Base-by-base conservation (phyloP, 2,888 invertebrate species). In the Gymnosoma rotundatum region DNA sequence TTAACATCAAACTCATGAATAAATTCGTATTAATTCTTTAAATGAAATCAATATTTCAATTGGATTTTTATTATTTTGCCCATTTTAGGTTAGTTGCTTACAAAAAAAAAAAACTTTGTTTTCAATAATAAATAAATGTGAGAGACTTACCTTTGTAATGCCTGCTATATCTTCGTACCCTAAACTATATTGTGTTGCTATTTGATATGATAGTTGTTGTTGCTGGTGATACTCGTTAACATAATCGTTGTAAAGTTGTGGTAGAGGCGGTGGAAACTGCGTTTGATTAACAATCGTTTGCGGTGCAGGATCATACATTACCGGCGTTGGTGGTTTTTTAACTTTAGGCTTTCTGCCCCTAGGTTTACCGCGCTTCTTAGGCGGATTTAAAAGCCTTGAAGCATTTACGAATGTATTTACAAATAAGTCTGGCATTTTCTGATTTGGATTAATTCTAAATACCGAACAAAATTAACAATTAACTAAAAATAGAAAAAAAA, bases 191-290 rank as follows among this genome's bases (percentile, higher is more conserved):
- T 83, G 76, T 36, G 54, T 48, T 32, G 73, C 78, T 56, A 69
- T 83, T 74, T 78, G 78, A 78, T 83, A 83, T 69, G 78, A 69
- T 78, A 52, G 58, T 20, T 63, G 81, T 54, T 80, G 80, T 61
- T 80, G 83, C 7, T 81, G 83, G 20, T 75, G 84, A 66, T 84
- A 84, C 81, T 84, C 84, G 84, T 84, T 84, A 70, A 81, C 84
- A 84, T 84, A 84, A 70, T 84, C 84, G 84, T 84, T 84, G 84
- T 84, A 84, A 61, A 84, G 74, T 78, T 84, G 81, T 38, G 78
- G 73, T 69, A 56, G 42, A 3, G 42, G 60, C 45, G 52, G 36
- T 18, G 81, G 64, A 48, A 63, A 64, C 38, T 64, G 70, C 45
- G 58, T 50, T 58, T 63, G 73, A 58, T 75, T 79, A 61, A 74